Evolutionary conservation across 2,888 invertebrate species (phyloP).

Genomic region (Thymelicus lineola): DNA sequence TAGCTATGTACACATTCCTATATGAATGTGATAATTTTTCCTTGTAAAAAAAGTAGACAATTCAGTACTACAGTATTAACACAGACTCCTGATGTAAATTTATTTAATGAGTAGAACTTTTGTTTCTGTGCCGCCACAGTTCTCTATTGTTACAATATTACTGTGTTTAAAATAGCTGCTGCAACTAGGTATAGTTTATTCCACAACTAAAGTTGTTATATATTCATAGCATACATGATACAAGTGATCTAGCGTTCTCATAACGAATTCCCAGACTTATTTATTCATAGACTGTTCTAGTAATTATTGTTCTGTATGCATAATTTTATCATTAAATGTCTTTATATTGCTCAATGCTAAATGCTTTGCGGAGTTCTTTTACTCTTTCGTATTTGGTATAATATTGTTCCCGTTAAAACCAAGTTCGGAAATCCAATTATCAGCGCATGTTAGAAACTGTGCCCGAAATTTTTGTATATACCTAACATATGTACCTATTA

Average conservation of each 20-base stretch:
- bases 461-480: too few relatives aligned
- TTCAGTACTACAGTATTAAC: too few relatives aligned
- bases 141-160: neutral
- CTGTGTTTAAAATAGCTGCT: neutral
- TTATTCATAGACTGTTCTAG: constrained; percentile 21
- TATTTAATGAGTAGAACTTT: constrained; percentile 5
- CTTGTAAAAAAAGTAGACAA: too few relatives aligned
- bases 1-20: too few relatives aligned
- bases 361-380: too few relatives aligned
- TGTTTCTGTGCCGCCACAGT: neutral
- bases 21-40: too few relatives aligned
- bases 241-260: neutral
- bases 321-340: constrained; percentile 21
- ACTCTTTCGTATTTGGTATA: too few relatives aligned
- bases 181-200: neutral
- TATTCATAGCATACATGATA: constrained; percentile 16
- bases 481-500: too few relatives aligned
- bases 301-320: constrained; percentile 25
- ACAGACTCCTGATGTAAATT: neutral
- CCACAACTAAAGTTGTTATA: constrained; percentile 8
- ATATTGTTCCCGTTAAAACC: too few relatives aligned
- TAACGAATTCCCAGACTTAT: neutral
- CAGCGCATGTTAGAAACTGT: too few relatives aligned
- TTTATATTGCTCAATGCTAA: constrained; percentile 1
- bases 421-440: neutral